Conservation (phyloP, 2,888 invertebrate species). For the Timema podura region DNA sequence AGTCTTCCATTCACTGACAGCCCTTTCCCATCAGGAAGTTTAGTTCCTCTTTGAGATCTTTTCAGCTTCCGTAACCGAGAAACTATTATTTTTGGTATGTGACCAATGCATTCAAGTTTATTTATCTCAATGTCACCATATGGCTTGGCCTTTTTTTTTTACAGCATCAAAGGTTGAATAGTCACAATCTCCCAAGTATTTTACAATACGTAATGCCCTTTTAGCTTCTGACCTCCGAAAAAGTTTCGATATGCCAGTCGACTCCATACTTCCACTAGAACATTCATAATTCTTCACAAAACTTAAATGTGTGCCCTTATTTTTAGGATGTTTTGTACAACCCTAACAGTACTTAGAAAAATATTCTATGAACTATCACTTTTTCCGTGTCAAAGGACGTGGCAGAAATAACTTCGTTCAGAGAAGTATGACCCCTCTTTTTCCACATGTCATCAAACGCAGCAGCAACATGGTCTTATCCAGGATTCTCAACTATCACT, state of each 20-base stretch:
- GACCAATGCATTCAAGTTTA: conserved; percentile 19
- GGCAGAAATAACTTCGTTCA: conserved; percentile 6
- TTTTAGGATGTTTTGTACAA: background rate
- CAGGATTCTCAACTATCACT: no score
- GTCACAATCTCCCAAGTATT: background rate
- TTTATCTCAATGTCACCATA: background rate
- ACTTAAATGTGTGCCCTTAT: background rate
- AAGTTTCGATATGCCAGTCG: background rate
- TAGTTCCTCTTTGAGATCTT: background rate
- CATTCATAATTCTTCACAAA: background rate
- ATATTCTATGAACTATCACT: background rate
- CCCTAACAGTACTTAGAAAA: background rate
- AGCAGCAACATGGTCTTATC: background rate
- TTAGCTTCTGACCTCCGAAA: background rate
- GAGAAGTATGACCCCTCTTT: background rate
- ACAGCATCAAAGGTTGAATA: background rate
- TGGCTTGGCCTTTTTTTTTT: background rate
- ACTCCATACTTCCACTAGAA: background rate
- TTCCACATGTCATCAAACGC: background rate
- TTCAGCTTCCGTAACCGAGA: conserved; percentile 7
- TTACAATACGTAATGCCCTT: background rate
- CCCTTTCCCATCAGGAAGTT: conserved; percentile 15
- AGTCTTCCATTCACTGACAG: conserved; percentile 1
- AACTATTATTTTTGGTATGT: conserved; percentile 16
- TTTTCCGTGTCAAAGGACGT: background rate